Evolutionary conservation across 2,888 invertebrate genomes (phyloP), one percentile per base, ranked within the genome.

Genomic region (Diarsia dahlii): DNA sequence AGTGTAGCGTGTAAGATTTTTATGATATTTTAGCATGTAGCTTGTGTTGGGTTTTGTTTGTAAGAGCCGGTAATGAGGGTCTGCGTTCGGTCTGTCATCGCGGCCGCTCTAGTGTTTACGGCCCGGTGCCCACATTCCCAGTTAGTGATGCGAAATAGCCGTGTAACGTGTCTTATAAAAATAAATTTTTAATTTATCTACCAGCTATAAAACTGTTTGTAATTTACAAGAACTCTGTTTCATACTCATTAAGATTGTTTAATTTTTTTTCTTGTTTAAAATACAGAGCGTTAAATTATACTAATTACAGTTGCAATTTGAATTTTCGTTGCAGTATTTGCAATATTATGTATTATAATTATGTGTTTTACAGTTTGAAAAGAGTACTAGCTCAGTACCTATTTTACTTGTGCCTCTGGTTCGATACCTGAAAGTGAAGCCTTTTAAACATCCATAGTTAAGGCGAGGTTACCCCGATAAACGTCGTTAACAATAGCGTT

Each of bases 31-130:
- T 91, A 91, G 89, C 90, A 90, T 90, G 91, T 87, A 89, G 84
- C 90, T 88, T 90, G 91, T 90, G 89, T 89, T 90, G 88, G 81
- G 90, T 90, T 90, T 91, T 94, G 94, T 94, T 94, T 94, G 92
- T 91, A 91, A 89, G 93, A 91, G 83, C 88, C 88, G 85, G 94
- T 95, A 95, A 96, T 95, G 95, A 96, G 94, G 90, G 88, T 90
- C 96, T 96, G 96, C 73, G 90, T 92, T 90, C 84, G 88, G 87
- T 95, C 96, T 93, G 94, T 96, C 96, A 91, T 93, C 96, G 92
- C 80, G 65, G 82, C 80, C 80, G 91, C 89, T 91, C 91, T 89
- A 91, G 91, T 95, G 95, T 95, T 95, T 95, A 95, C 92, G 87
- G 88, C 62, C 88, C 85, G 89, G 85, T 89, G 88, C 91, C 91